Evolutionary conservation across 2,888 invertebrate genomes (phyloP).

Genomic region (Erebia palarica): DNA sequence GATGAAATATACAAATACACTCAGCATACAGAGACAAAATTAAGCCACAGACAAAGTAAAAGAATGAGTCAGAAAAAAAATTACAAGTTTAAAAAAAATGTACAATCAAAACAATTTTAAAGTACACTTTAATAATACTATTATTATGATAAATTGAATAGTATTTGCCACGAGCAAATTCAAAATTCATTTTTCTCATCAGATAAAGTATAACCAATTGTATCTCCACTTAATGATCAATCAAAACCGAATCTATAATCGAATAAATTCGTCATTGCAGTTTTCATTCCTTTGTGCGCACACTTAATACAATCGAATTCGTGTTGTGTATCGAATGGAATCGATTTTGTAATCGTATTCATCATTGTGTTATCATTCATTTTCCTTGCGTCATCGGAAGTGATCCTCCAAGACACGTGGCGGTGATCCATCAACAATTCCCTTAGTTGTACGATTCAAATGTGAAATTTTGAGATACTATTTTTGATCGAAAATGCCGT

Average conservation of each 20-base stretch:
- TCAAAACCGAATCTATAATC: slow-evolving; percentile 37
- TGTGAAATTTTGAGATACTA: background rate
- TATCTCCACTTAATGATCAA: slow-evolving; percentile 31
- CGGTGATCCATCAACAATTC: slow-evolving; percentile 64
- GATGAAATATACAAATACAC: too few species aligned
- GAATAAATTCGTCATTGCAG: slow-evolving; percentile 5
- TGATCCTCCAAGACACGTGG: slow-evolving; percentile 66
- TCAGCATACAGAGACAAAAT: too few species aligned
- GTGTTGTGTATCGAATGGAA: slow-evolving; percentile 33
- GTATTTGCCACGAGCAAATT: slow-evolving; percentile 9
- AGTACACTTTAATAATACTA: too few species aligned
- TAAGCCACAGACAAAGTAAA: too few species aligned
- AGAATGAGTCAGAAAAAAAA: too few species aligned
- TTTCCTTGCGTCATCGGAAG: slow-evolving; percentile 58
- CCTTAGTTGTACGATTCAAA: slow-evolving; percentile 17
- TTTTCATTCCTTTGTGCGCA: slow-evolving; percentile 32
- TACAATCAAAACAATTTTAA: too few species aligned
- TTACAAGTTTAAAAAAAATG: too few species aligned
- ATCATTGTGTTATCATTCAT: slow-evolving; percentile 55
- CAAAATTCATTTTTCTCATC: slow-evolving; percentile 16
- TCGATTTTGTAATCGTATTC: slow-evolving; percentile 43
- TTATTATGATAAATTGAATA: background rate
- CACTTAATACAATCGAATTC: slow-evolving; percentile 40
- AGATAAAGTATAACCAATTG: slow-evolving; percentile 13
- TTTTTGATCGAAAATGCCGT: background rate